A percentile compares a stretch with the other conserved stretches of the same genome.
phyloP scores from a whole-genome alignment of 2,113 vertebrate species.

The Drymodes brunneopygia region DNA sequence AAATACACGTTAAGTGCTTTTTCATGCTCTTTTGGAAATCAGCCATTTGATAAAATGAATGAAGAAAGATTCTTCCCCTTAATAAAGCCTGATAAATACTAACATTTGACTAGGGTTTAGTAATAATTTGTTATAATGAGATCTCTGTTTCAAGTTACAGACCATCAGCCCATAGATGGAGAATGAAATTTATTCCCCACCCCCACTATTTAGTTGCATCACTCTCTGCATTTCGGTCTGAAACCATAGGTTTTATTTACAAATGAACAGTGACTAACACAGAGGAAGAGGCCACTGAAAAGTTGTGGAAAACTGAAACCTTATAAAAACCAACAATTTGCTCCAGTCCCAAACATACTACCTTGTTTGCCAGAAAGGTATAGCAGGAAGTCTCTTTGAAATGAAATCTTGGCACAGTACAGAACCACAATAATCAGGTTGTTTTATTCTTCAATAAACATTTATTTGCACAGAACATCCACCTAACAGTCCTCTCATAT shows the following conservation, averaged over 20 bases:
- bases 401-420: not conserved
- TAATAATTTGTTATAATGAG: not conserved
- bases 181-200: not conserved
- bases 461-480: not conserved
- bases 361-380: not conserved
- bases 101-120: not conserved
- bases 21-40: not conserved
- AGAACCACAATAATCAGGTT: not conserved
- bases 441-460: constrained; percentile 28
- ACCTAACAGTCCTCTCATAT: constrained; percentile 3
- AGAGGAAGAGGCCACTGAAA: not conserved
- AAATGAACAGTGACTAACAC: not conserved
- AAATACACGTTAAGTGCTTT: not conserved
- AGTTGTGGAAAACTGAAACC: not conserved
- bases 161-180: not conserved
- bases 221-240: not conserved
- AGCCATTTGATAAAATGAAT: not conserved
- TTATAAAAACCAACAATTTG: not conserved
- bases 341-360: not conserved
- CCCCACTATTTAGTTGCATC: not conserved
- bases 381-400: not conserved
- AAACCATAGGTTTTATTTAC: not conserved
- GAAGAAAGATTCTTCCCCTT: not conserved
- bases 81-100: not conserved
- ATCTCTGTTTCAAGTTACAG: not conserved